Evolutionary conservation across 2,797 vertebrate genomes (phyloP), one percentile per base, ranked within the genome.

Genomic region (Tarsius wallacei): DNA sequence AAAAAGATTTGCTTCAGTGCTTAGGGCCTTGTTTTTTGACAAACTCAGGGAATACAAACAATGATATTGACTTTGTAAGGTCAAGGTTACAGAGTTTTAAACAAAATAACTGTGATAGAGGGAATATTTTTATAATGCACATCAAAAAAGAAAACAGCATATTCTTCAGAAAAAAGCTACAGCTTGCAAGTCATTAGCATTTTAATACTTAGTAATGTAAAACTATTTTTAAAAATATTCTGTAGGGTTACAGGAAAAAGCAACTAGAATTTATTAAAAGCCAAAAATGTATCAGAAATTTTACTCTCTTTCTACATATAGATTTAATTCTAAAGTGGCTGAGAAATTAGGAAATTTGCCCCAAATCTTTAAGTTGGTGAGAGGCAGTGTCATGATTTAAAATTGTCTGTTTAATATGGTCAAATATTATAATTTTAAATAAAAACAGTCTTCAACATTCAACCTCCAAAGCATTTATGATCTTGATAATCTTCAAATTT

Each of bases 41-140:
- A 97, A 98, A 95, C 78, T 97, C 83, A 84, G 92, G 89, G 90
- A 97, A 97, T 57, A 92, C 90, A 97, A 98, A 97, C 0, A 97
- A 93, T 0, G 98, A n/a, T 89, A 93, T 97, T 98, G 96, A 98
- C 96, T 97, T 61, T 97, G 88, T 94, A 98, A 97, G 68, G 91
- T 94, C 93, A 94, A 98, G 98, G 97, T 97, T 97, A 98, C 55
- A 77, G 26, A 97, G 73, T 97, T 96, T 97, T 97, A 98, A 97
- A 91, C 76, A 91, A 93, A 97, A 89, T 0, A 0, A 95, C 63
- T 95, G 33, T 71, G 93, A 88, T 0, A 0, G 59, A 98, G 98
- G 88, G 9, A 97, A 93, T 98, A 97, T 95, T 98, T 84, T 93
- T 93, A 42, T 96, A 81, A 90, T 90, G 78, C 91, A 33, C 21